Evolutionary conservation across 2,797 vertebrate genomes (phyloP), one percentile per base, ranked within the genome.

Genomic region (Alcedo quadribrachys): DNA sequence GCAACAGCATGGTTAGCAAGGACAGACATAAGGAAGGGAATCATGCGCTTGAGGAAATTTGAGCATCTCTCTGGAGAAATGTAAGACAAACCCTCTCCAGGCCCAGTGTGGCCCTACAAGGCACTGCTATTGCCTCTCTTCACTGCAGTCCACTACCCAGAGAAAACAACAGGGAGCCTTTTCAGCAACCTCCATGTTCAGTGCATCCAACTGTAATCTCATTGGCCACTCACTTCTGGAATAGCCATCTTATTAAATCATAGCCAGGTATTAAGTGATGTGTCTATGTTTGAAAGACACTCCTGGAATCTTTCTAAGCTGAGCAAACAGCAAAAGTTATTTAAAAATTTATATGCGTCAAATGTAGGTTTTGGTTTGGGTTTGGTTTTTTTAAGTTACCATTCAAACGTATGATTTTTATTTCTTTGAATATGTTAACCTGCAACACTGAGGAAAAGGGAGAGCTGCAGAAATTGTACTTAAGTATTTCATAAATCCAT

Each of bases 361-460:
- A 5, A 70, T 80, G 25, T 48, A 61, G 78, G 58, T 8, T 43
- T 65, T 24, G 48, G 43, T 28, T 50, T 70, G 89, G 48, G n/a
- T 50, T 63, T 85, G 18, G 67, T 86, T 30, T 69, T 69, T 84
- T 88, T 28, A 93, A 93, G 77, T 92, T 96, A 61, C 33, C 37
- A 21, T 96, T 96, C 21, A 86, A 90, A 89, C 75, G 71, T 66
- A 68, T 48, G 14, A 46, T 80, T 70, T 89, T 95, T 96, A 86
- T 97, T 95, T 90, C 61, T 86, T 95, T 95, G 90, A 76, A 71
- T 97, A 75, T 97, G 89, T 95, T 33, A 94, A 93, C 96, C 94
- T 97, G 97, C 93, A 98, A 96, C 97, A 97, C 96, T 90, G 79
- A 92, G 54, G 93, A 95, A 92, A 94, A 92, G 74, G 82, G 68